These are phyloP conservation scores for Listrodromus nycthemerus DNA, from an alignment of 2,888 invertebrate genomes.

Conservation along the genomic window DNA sequence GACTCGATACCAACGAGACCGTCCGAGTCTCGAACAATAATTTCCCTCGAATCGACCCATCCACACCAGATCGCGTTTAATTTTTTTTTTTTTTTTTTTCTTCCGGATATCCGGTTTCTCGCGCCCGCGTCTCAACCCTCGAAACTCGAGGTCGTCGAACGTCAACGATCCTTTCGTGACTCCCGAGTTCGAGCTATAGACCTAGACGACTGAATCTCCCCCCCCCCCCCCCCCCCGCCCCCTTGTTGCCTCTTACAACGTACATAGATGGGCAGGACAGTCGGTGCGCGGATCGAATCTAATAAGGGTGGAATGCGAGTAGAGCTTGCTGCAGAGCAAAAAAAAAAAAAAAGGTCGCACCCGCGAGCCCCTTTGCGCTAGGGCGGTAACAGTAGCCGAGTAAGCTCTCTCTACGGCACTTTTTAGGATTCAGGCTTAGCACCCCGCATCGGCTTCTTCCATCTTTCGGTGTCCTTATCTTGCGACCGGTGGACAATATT, in stretches of 20 bases:
- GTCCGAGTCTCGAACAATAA: not conserved
- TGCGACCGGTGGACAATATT: slow-evolving; percentile 67
- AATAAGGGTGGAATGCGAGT: slow-evolving; percentile 81
- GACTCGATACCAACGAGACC: not conserved
- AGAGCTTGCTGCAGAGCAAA: slow-evolving; percentile 51
- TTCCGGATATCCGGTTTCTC: slow-evolving; percentile 57
- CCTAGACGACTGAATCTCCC: not conserved
- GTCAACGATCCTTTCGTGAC: slow-evolving; percentile 62
- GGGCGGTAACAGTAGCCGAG: slow-evolving; percentile 83
- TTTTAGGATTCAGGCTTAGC: slow-evolving; percentile 83
- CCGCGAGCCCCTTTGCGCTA: slow-evolving; percentile 63
- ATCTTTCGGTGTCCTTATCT: slow-evolving; percentile 51
- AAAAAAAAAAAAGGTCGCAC: slow-evolving; percentile 64
- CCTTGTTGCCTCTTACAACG: not conserved
- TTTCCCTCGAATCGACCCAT: slow-evolving; percentile 18
- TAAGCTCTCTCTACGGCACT: slow-evolving; percentile 82
- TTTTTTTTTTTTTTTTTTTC: slow-evolving; percentile 51
- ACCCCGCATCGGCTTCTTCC: slow-evolving; percentile 80
- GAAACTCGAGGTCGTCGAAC: slow-evolving; percentile 68
- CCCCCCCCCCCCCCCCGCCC: not conserved
- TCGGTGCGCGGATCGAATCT: slow-evolving; percentile 72
- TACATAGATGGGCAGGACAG: slow-evolving; percentile 35
- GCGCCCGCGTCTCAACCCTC: slow-evolving; percentile 37
- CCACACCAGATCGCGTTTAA: slow-evolving; percentile 21
- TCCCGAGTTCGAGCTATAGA: slow-evolving; percentile 25